Base-by-base conservation (phyloP, 2,888 invertebrate species). In the Stenchaetothrips biformis region DNA sequence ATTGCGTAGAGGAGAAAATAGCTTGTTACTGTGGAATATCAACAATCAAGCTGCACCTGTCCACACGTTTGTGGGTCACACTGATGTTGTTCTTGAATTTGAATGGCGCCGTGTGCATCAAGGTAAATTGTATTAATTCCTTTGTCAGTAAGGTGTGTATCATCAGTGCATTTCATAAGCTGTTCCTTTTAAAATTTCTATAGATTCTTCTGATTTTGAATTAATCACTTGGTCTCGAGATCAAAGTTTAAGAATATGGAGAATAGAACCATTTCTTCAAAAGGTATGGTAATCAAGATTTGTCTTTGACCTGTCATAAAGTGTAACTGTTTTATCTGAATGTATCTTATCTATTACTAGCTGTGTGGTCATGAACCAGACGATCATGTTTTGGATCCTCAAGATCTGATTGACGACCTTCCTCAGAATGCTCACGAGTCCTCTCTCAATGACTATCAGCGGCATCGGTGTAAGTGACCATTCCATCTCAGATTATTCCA, bases 191-290 rank as follows among this genome's bases (percentile, higher is more conserved):
- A 53, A 74, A 79, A 77, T 77, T 77, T 27, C 83, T 84, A 85
- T 88, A 86, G 90, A 90, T 82, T 90, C 89, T 78, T 88, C 89
- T 21, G 94, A 94, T 85, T 93, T 92, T 85, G 95, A 98, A 86
- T 88, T 98, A 78, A 93, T 98, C 0, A 97, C 97, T 2, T 98
- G 98, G 98, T 96, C 96, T 0, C 92, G 95, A 85, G 98, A 98
- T 89, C 96, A 97, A 85, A 95, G 94, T 18, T 89, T 98, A 67
- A 90, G 97, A 80, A 92, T 97, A 37, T 98, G 97, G 95, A 92
- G 93, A 85, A 94, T 97, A 85, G 95, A 96, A 86, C 92, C 94
- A 74, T 92, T 93, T 81, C 88, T 97, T 82, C 91, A 96, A 83
- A 95, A 95, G 88, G 89, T 89, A 84, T 48, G 59, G 77, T 48